Conservation (phyloP, 2,797 vertebrate genomes). For the Silurus aristotelis region DNA sequence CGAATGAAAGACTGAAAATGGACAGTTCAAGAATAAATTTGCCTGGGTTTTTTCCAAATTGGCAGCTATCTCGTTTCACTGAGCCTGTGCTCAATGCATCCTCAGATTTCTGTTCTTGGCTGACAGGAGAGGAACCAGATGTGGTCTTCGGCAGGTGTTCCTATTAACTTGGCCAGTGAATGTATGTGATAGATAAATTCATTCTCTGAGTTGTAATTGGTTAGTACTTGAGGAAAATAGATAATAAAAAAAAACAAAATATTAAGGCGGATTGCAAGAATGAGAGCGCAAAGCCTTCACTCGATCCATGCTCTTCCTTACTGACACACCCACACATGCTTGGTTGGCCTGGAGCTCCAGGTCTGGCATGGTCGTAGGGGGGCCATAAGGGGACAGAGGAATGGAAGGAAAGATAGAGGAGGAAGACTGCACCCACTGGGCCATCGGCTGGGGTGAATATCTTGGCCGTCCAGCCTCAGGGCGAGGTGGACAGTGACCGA, state of each 20-base stretch:
- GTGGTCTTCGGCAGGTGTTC: conserved; percentile 9
- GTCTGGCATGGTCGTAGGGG: conserved; percentile 27
- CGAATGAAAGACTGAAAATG: not conserved
- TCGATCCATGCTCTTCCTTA: conserved; percentile 3
- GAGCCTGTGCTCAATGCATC: not conserved
- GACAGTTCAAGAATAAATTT: not conserved
- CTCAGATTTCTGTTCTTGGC: conserved; percentile 2
- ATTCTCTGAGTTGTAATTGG: not conserved
- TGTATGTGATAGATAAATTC: not conserved
- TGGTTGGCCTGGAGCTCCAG: conserved; percentile 27
- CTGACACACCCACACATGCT: conserved; percentile 2
- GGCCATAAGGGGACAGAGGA: conserved; percentile 27
- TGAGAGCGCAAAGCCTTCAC: not conserved
- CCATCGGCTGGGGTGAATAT: conserved; percentile 53
- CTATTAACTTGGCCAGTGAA: conserved; percentile 12
- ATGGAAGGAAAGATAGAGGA: conserved; percentile 18
- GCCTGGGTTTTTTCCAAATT: conserved; percentile 1
- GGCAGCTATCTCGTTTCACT: not conserved
- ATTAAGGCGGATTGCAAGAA: not conserved
- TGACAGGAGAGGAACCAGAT: conserved; percentile 14
- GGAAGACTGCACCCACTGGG: conserved; percentile 35
- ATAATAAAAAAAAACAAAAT: too few species aligned
- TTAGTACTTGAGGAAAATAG: not conserved
- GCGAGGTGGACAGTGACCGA: conserved; percentile 78
- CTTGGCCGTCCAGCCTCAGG: conserved; percentile 59